These are phyloP conservation scores for Champsocephalus gunnari DNA, from an alignment of 2,797 vertebrate species.

Conservation along the genomic window DNA sequence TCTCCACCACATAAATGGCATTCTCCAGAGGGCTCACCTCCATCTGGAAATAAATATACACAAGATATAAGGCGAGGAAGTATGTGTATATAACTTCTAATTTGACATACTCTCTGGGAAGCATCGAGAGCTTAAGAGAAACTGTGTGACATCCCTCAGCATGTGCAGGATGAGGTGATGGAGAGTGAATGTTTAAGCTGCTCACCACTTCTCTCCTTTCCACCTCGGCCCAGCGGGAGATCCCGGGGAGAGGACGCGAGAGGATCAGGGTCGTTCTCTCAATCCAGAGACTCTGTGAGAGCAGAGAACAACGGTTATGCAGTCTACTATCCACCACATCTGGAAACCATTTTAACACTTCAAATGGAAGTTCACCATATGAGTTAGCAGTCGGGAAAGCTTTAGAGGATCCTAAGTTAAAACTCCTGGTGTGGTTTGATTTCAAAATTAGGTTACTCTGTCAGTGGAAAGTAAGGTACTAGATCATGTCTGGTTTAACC, in stretches of 20 bases:
- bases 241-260: slow-evolving; percentile 95
- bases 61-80: background rate
- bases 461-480: slow-evolving; percentile 41
- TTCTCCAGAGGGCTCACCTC: slow-evolving; percentile 99
- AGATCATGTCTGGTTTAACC: slow-evolving; percentile 29
- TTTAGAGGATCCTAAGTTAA: background rate
- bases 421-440: slow-evolving; percentile 31
- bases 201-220: slow-evolving; percentile 97
- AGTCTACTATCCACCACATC: background rate
- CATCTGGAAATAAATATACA: slow-evolving; percentile 82
- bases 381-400: no score
- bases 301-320: slow-evolving; percentile 34
- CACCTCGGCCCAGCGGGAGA: slow-evolving; percentile 99
- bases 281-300: slow-evolving; percentile 90
- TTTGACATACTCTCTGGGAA: background rate
- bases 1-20: slow-evolving; percentile 98
- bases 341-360: background rate
- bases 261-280: slow-evolving; percentile 97
- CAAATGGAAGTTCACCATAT: no score
- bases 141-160: background rate
- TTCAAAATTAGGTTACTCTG: slow-evolving; percentile 64
- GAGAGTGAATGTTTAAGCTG: slow-evolving; percentile 39
- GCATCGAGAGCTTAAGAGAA: background rate
- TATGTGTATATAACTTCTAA: background rate
- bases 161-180: background rate